These are phyloP conservation scores for Sternotherus odoratus DNA, from an alignment of 2,797 vertebrate genomes.

Conservation along the genomic window DNA sequence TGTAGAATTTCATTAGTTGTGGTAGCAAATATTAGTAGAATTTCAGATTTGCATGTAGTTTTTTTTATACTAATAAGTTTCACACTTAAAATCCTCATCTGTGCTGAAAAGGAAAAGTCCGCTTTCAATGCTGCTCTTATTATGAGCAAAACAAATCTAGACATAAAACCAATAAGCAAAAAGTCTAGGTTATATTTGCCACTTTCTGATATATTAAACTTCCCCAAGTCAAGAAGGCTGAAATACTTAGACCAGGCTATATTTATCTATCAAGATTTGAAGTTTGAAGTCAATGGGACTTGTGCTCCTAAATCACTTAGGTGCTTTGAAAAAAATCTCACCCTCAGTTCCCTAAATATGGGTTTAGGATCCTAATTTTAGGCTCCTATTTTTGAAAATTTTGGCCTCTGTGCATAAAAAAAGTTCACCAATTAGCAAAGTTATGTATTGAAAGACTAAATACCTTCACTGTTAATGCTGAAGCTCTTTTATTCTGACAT, in stretches of 20 bases:
- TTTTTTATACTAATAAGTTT: background rate
- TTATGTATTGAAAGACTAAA: background rate
- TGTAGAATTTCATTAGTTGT: background rate
- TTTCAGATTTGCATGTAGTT: background rate
- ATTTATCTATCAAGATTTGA: background rate
- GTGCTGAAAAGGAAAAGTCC: background rate
- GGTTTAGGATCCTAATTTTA: background rate
- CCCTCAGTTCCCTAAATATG: background rate
- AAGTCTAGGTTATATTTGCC: too few species aligned
- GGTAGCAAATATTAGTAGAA: background rate
- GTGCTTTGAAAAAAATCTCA: background rate
- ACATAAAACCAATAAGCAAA: too few species aligned
- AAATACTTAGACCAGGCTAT: background rate
- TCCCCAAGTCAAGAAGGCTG: background rate
- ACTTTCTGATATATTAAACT: too few species aligned
- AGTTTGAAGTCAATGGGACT: background rate
- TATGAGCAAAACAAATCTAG: too few species aligned
- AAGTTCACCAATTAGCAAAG: background rate
- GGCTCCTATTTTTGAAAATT: background rate
- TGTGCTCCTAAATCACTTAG: background rate
- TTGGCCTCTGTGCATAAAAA: background rate
- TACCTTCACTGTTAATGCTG: background rate
- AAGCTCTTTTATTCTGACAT: background rate
- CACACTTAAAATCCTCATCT: background rate
- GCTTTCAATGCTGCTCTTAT: too few species aligned